Conservation (phyloP, 2,797 vertebrate genomes). For the Scomberomorus guttatus region DNA sequence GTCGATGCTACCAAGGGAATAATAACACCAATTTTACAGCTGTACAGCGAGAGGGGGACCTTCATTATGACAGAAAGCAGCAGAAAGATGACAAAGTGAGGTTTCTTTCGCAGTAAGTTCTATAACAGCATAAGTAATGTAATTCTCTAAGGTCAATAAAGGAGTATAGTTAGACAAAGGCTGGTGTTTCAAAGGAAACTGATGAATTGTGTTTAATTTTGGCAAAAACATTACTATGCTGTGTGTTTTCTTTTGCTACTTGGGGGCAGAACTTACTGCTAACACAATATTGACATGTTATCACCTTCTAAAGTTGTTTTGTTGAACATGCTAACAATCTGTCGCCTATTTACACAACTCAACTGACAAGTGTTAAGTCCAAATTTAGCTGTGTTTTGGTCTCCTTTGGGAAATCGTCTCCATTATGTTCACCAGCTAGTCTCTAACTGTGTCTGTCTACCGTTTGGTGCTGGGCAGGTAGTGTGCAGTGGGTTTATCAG, state of each 20-base stretch:
- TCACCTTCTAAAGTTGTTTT: not conserved
- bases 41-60: not conserved
- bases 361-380: no score
- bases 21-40: slow-evolving; percentile 13
- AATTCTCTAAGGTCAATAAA: slow-evolving; percentile 13
- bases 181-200: slow-evolving; percentile 6
- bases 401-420: no score
- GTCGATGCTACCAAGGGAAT: slow-evolving; percentile 32
- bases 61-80: slow-evolving; percentile 22
- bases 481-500: no score
- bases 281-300: no score
- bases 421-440: no score
- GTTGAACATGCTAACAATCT: no score
- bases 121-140: not conserved
- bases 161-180: not conserved
- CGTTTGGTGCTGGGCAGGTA: no score
- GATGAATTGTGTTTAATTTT: not conserved
- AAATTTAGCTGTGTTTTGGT: no score
- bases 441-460: no score
- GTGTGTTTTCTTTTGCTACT: not conserved
- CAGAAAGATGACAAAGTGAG: slow-evolving; percentile 30
- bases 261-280: not conserved
- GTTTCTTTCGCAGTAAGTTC: slow-evolving; percentile 1
- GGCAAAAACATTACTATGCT: not conserved
- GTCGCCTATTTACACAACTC: no score